Conservation (phyloP, 2,888 invertebrate genomes). For the Caenorhabditis drosophilae region DNA sequence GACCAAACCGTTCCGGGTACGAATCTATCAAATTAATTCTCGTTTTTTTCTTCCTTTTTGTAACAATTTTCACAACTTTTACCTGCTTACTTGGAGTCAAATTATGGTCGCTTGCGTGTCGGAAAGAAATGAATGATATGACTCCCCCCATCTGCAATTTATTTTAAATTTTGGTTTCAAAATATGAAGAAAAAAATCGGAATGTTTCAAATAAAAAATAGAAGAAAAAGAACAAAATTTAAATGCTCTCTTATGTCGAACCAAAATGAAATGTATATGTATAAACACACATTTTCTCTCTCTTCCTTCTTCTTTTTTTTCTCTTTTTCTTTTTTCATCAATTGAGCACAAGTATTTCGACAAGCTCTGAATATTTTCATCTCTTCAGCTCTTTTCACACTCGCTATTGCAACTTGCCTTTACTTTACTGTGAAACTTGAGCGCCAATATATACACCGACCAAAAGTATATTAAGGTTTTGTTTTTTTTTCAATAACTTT, state of each 20-base stretch:
- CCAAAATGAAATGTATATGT: neutral
- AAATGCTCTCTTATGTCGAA: too few species aligned
- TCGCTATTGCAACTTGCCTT: too few species aligned
- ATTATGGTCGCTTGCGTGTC: slow-evolving; percentile 31
- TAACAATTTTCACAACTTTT: neutral
- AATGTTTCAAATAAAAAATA: neutral
- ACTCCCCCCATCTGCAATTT: slow-evolving; percentile 58
- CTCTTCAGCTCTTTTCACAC: too few species aligned
- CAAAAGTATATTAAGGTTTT: too few species aligned
- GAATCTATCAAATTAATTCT: slow-evolving; percentile 32
- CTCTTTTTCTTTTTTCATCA: neutral
- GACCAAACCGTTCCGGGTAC: slow-evolving; percentile 46
- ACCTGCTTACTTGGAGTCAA: slow-evolving; percentile 40
- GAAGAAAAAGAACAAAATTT: neutral
- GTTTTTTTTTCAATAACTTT: too few species aligned
- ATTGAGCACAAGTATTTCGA: too few species aligned
- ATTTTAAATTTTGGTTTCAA: too few species aligned
- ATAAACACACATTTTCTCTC: neutral
- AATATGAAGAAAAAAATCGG: neutral
- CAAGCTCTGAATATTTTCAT: too few species aligned
- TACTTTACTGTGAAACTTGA: too few species aligned
- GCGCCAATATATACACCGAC: too few species aligned
- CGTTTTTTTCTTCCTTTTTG: neutral
- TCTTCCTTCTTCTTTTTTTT: slow-evolving; percentile 24
- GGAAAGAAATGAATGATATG: slow-evolving; percentile 48